Evolutionary conservation across 1,140 invertebrate genomes (phyloP).

Genomic region (Sipha flava): DNA sequence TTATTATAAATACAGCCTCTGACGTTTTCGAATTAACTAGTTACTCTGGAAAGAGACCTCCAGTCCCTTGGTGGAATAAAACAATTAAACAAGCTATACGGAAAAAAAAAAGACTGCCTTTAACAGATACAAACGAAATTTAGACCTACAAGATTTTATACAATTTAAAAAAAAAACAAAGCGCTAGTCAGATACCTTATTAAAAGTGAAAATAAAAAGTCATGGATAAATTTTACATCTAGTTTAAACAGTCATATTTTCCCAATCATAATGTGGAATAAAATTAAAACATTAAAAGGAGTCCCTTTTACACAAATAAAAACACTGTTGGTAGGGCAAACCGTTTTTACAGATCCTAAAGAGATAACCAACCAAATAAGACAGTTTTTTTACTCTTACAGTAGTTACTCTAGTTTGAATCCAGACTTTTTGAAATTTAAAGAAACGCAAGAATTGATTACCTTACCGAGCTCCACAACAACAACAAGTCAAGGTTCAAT

Average conservation of each 20-base stretch:
- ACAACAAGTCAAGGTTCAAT: neutral
- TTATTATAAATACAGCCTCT: neutral
- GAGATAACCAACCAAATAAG: neutral
- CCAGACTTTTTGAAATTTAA: too few relatives aligned
- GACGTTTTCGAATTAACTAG: neutral
- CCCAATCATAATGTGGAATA: too few relatives aligned
- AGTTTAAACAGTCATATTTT: too few relatives aligned
- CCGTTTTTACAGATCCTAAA: neutral
- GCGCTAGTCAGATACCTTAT: neutral
- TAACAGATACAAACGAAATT: neutral
- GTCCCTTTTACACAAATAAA: neutral
- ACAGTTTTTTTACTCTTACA: neutral
- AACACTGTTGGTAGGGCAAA: neutral
- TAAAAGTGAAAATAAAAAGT: constrained; percentile 1
- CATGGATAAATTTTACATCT: neutral
- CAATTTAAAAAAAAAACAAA: neutral
- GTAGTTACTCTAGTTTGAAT: neutral
- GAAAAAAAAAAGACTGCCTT: neutral
- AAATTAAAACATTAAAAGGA: too few relatives aligned
- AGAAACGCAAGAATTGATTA: too few relatives aligned
- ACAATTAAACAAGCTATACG: neutral
- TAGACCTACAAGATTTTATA: neutral
- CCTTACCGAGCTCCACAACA: too few relatives aligned
- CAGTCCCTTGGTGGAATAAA: constrained; percentile 5
- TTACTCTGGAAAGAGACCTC: neutral